A percentile compares a stretch with the other conserved stretches of the same genome.
phyloP scores from a whole-genome alignment of 1,140 invertebrate genomes.

The Apis laboriosa region DNA sequence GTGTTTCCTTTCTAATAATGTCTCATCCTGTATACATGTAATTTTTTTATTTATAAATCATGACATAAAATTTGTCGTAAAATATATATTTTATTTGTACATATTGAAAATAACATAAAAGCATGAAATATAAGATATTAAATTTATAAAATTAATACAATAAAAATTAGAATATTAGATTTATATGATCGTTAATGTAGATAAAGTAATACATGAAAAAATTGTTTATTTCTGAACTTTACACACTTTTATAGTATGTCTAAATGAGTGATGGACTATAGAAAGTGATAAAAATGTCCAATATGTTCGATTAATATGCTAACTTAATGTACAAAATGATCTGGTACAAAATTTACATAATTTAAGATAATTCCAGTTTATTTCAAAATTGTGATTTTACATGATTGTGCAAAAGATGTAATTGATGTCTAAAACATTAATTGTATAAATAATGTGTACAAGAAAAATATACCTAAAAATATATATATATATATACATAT shows the following conservation, averaged over 20 bases:
- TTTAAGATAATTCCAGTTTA: slow-evolving; percentile 29
- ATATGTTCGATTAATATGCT: slow-evolving; percentile 42
- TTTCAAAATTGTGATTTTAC: slow-evolving; percentile 38
- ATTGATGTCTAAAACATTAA: slow-evolving; percentile 15
- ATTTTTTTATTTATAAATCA: too few relatives aligned
- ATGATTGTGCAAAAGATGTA: slow-evolving; percentile 19
- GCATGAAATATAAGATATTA: neutral
- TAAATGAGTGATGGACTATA: slow-evolving; percentile 18
- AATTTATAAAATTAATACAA: neutral
- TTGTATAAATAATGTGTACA: slow-evolving; percentile 40
- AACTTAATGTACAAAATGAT: slow-evolving; percentile 48
- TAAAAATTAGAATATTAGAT: neutral
- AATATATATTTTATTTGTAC: neutral
- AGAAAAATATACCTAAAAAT: slow-evolving; percentile 29
- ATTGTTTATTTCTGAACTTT: slow-evolving; percentile 14
- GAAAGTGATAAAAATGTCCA: slow-evolving; percentile 17
- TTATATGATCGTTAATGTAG: slow-evolving; percentile 16
- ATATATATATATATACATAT: too few relatives aligned
- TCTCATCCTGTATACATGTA: too few relatives aligned
- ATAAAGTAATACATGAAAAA: neutral
- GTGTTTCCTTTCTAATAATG: too few relatives aligned
- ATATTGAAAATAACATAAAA: neutral
- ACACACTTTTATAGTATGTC: slow-evolving; percentile 37
- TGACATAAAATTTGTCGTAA: too few relatives aligned
- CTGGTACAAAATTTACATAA: slow-evolving; percentile 47